Evolutionary conservation across 1,140 invertebrate genomes (phyloP).

Genomic region (Zaprionus africanus): DNA sequence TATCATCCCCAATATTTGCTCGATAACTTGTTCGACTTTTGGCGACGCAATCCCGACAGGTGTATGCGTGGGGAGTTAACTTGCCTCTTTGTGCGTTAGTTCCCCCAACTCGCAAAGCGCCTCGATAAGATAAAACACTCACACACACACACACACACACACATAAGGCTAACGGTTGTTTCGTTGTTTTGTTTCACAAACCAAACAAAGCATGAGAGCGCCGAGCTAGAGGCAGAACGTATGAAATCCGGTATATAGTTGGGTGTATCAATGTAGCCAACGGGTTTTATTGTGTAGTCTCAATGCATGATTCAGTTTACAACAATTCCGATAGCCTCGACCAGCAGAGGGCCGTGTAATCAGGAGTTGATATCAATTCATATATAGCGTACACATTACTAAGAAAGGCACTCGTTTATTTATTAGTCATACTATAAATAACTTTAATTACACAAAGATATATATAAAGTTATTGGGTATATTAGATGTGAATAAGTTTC

Average conservation of each 20-base stretch:
- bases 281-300: conserved; percentile 7
- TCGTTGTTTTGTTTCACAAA: conserved; percentile 57
- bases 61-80: conserved; percentile 31
- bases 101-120: conserved; percentile 1
- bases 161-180: conserved; percentile 59
- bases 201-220: conserved; percentile 46
- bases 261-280: not conserved
- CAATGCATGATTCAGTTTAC: conserved; percentile 71
- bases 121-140: conserved; percentile 63
- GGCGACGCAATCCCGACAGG: conserved; percentile 37
- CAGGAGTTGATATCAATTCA: conserved; percentile 27
- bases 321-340: conserved; percentile 24
- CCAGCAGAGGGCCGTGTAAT: conserved; percentile 33
- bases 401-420: not conserved
- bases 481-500: not conserved
- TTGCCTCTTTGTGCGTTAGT: conserved; percentile 21
- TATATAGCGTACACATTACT: not conserved
- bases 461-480: not conserved
- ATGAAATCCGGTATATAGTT: conserved; percentile 3
- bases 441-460: not conserved
- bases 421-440: conserved; percentile 28
- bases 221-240: not conserved
- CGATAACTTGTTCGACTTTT: conserved; percentile 72
- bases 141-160: conserved; percentile 37
- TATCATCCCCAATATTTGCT: conserved; percentile 78